Evolutionary conservation across 1,140 invertebrate species (phyloP).

Genomic region (Scaptomyza montana): DNA sequence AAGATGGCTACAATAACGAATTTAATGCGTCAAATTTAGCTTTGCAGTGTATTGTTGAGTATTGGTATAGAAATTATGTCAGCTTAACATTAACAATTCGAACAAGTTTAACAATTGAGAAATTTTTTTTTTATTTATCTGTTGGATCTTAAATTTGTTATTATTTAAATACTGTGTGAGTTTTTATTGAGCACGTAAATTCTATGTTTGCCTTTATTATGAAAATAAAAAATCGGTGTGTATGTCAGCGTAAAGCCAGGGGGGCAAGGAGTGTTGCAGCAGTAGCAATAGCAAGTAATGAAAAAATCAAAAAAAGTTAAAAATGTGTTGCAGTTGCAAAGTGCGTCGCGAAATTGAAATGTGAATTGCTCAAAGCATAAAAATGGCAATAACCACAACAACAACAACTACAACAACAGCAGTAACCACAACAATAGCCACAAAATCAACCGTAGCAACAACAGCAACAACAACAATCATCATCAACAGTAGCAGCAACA

Average conservation of each 20-base stretch:
- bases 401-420: slow-evolving; percentile 5
- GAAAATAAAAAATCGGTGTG: neutral
- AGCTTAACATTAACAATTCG: too few relatives aligned
- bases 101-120: too few relatives aligned
- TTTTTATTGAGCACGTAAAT: too few relatives aligned
- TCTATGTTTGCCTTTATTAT: neutral
- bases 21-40: neutral
- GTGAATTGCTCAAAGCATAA: slow-evolving; percentile 20
- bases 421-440: neutral
- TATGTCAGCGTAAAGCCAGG: too few relatives aligned
- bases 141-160: too few relatives aligned
- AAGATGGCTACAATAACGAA: neutral
- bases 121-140: too few relatives aligned
- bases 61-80: too few relatives aligned
- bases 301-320: neutral
- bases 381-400: slow-evolving; percentile 40
- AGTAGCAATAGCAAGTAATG: neutral
- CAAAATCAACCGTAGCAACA: slow-evolving; percentile 3
- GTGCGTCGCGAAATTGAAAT: slow-evolving; percentile 23
- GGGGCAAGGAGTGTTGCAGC: neutral
- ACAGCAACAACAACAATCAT: slow-evolving; percentile 4
- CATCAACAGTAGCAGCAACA: slow-evolving; percentile 2
- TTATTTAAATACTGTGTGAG: too few relatives aligned
- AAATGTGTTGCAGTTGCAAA: slow-evolving; percentile 34
- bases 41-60: too few relatives aligned